Conservation (phyloP, 2,888 invertebrate genomes). For the Clusia tigrina region DNA sequence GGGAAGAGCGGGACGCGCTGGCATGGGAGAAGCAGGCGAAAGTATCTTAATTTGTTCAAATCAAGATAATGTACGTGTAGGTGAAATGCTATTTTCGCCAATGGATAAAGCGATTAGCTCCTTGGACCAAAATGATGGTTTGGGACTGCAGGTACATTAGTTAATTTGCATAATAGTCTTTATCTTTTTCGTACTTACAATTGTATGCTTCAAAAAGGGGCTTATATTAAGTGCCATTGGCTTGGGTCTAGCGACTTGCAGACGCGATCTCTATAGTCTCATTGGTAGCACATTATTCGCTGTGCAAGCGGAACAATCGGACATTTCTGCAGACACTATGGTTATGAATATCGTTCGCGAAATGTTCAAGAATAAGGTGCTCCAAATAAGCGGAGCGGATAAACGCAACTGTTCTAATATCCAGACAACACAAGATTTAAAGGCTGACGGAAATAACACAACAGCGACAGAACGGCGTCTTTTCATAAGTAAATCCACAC, state of each 20-base stretch:
- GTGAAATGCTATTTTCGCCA: slow-evolving; percentile 69
- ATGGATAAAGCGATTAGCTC: slow-evolving; percentile 74
- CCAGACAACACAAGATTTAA: slow-evolving; percentile 56
- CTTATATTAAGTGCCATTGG: slow-evolving; percentile 76
- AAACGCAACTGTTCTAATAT: slow-evolving; percentile 46
- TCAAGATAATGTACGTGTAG: slow-evolving; percentile 69
- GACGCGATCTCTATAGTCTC: slow-evolving; percentile 67
- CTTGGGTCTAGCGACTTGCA: slow-evolving; percentile 70
- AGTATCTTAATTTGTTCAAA: slow-evolving; percentile 82
- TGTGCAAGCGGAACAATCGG: slow-evolving; percentile 68
- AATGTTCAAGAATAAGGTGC: slow-evolving; percentile 62
- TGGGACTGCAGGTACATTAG: slow-evolving; percentile 65
- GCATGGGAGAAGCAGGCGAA: slow-evolving; percentile 81
- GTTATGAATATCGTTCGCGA: slow-evolving; percentile 55
- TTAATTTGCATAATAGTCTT: not conserved
- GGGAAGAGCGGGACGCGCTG: slow-evolving; percentile 92
- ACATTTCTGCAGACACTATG: slow-evolving; percentile 47
- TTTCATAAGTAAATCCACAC: slow-evolving; percentile 63
- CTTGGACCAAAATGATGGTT: slow-evolving; percentile 66
- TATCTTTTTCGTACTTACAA: not conserved
- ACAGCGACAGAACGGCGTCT: slow-evolving; percentile 45
- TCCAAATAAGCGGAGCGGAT: slow-evolving; percentile 40
- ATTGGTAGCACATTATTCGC: slow-evolving; percentile 71
- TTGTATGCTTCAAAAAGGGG: slow-evolving; percentile 51
- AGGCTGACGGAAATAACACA: slow-evolving; percentile 37